Percentiles rank a stretch among this genome's conserved stretches.
phyloP scores from a whole-genome alignment of 2,113 vertebrate genomes.

The Oxyura jamaicensis region DNA sequence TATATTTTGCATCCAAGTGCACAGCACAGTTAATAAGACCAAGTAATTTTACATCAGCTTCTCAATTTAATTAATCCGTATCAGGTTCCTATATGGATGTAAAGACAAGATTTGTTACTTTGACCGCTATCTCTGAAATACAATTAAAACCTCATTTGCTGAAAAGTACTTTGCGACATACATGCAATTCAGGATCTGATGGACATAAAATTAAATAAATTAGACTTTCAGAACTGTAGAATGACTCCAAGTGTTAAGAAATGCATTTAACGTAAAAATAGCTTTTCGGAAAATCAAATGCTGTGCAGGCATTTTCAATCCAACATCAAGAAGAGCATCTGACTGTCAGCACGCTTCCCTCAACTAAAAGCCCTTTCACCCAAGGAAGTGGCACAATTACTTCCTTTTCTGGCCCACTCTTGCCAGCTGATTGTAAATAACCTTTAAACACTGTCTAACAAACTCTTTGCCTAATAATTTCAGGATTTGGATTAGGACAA shows the following conservation, averaged over 20 bases:
- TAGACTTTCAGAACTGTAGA: not conserved
- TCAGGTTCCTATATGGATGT: not conserved
- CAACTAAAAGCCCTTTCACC: not conserved
- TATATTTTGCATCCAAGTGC: not conserved
- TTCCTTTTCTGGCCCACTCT: not conserved
- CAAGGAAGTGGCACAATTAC: not conserved
- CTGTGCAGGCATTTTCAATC: not conserved
- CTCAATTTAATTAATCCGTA: slow-evolving; percentile 5
- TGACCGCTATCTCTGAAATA: not conserved
- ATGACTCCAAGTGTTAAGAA: not conserved
- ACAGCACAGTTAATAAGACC: not conserved
- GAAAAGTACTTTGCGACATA: slow-evolving; percentile 6
- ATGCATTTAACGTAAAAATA: not conserved
- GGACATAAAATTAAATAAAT: not conserved
- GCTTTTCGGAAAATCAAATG: not conserved
- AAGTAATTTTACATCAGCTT: slow-evolving; percentile 18
- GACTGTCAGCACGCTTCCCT: not conserved
- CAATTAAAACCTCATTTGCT: slow-evolving; percentile 5
- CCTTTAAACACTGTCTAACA: not conserved
- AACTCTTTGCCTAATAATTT: not conserved
- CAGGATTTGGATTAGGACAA: not conserved
- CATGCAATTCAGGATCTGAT: not conserved
- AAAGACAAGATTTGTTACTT: not conserved
- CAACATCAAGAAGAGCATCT: not conserved
- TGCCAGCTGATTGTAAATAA: not conserved